A percentile compares a stretch with the other conserved stretches of the same genome.
Evolutionary conservation across 2,113 vertebrate species (phyloP).

Genomic region (Ancistrus triradiatus): DNA sequence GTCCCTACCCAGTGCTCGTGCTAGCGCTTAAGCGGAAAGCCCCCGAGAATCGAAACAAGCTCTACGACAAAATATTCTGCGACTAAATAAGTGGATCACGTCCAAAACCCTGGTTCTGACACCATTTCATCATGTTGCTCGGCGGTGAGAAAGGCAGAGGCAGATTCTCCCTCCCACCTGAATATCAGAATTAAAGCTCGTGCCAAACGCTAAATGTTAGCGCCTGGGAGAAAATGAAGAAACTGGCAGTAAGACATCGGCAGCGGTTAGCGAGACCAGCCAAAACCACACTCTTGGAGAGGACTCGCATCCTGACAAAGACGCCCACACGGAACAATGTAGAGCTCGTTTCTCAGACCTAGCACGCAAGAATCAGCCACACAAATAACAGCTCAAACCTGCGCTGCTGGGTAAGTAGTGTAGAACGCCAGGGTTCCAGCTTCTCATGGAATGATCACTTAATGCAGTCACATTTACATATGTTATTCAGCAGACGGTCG

Average conservation of each 20-base stretch:
- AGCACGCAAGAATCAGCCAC: too few species aligned
- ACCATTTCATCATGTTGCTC: too few species aligned
- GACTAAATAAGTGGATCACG: not conserved
- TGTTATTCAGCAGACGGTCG: too few species aligned
- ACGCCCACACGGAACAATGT: not conserved
- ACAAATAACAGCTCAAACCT: too few species aligned
- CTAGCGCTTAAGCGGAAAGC: not conserved
- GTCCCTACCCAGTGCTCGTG: not conserved
- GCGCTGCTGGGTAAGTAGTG: too few species aligned
- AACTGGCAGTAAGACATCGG: not conserved
- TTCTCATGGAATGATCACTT: too few species aligned
- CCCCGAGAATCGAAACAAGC: not conserved
- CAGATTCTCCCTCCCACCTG: not conserved
- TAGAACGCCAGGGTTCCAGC: too few species aligned
- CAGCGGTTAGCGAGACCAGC: not conserved
- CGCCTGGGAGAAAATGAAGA: not conserved
- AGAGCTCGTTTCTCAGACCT: not conserved
- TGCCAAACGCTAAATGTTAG: too few species aligned
- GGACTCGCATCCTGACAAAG: not conserved
- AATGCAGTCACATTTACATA: too few species aligned
- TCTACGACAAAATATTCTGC: not conserved
- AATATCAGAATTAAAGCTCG: not conserved
- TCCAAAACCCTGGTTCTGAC: not conserved
- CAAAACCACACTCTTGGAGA: too few species aligned
- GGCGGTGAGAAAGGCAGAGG: not conserved